Evolutionary conservation across 2,797 vertebrate species (phyloP).

Genomic region (Cynodonichthys magdalenae): DNA sequence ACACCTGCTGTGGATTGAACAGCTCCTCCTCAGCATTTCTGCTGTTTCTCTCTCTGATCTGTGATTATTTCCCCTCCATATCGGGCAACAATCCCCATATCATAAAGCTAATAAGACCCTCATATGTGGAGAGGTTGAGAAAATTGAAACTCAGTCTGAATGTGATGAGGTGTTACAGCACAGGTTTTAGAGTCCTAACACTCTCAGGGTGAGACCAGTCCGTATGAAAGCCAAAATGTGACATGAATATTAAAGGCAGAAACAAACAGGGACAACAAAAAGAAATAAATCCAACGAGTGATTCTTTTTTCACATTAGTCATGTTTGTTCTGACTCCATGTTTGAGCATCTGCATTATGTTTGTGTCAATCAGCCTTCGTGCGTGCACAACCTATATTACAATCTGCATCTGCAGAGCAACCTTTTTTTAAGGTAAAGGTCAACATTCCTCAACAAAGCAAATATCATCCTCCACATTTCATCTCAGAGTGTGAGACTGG

Average conservation of each 20-base stretch:
- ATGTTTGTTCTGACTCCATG: conserved; percentile 15
- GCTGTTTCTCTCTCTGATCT: conserved; percentile 7
- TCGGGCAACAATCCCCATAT: conserved; percentile 27
- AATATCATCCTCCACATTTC: too few species aligned
- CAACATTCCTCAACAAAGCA: too few species aligned
- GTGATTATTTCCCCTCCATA: conserved; percentile 30
- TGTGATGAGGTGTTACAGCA: conserved; percentile 21
- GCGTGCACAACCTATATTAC: background rate
- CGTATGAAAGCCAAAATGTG: conserved; percentile 55
- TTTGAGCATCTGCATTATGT: conserved; percentile 1
- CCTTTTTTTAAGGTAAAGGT: background rate
- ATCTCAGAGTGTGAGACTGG: too few species aligned
- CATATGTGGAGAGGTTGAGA: conserved; percentile 25
- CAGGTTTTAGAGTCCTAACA: background rate
- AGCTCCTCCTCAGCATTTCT: conserved; percentile 40
- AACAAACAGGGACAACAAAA: conserved; percentile 43
- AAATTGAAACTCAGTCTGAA: conserved; percentile 40
- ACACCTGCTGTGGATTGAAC: conserved; percentile 62
- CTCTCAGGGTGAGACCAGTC: conserved; percentile 17
- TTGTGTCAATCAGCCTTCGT: conserved; percentile 7
- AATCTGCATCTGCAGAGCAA: background rate
- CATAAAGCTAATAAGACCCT: conserved; percentile 41
- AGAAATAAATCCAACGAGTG: conserved; percentile 55
- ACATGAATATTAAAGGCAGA: conserved; percentile 27
- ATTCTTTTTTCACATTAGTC: conserved; percentile 3